These are phyloP conservation scores for Proterorhinus semilunaris DNA, from an alignment of 2,113 vertebrate genomes.

Conservation along the genomic window DNA sequence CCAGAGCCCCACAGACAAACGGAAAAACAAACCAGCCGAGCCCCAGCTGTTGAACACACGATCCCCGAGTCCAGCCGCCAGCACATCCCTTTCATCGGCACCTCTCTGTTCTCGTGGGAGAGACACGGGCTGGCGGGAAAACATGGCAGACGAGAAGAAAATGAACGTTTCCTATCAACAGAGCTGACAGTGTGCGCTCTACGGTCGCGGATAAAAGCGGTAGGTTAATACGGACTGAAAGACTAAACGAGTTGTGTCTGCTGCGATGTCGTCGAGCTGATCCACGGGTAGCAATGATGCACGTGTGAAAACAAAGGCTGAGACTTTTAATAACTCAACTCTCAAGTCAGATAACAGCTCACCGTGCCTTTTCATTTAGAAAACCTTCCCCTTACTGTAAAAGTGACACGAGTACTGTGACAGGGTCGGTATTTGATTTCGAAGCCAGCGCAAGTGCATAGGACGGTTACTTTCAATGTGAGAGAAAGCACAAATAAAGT, in stretches of 20 bases:
- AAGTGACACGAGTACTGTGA: background rate
- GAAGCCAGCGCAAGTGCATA: background rate
- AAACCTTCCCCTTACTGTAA: background rate
- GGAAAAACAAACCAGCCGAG: conserved; percentile 61
- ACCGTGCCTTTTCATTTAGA: background rate
- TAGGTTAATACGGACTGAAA: conserved; percentile 43
- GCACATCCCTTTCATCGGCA: conserved; percentile 51
- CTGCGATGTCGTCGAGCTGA: conserved; percentile 17
- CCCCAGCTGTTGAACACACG: conserved; percentile 63
- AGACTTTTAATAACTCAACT: conserved; percentile 22
- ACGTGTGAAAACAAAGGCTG: conserved; percentile 39
- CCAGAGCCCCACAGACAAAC: conserved; percentile 45
- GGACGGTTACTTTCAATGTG: background rate
- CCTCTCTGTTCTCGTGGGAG: conserved; percentile 25
- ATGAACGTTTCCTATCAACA: conserved; percentile 10
- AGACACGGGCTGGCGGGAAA: conserved; percentile 33
- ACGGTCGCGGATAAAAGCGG: conserved; percentile 24
- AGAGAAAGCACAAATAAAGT: background rate
- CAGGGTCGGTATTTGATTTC: conserved; percentile 20
- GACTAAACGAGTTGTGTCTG: conserved; percentile 29
- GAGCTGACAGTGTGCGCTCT: conserved; percentile 5
- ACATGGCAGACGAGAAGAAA: conserved; percentile 18
- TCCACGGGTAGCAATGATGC: conserved; percentile 28
- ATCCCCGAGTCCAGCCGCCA: conserved; percentile 51
- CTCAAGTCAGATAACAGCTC: conserved; percentile 1